Percentiles rank a stretch among this genome's conserved stretches.
Evolutionary conservation across 2,113 vertebrate genomes (phyloP).

Genomic region (Lepus timidus): DNA sequence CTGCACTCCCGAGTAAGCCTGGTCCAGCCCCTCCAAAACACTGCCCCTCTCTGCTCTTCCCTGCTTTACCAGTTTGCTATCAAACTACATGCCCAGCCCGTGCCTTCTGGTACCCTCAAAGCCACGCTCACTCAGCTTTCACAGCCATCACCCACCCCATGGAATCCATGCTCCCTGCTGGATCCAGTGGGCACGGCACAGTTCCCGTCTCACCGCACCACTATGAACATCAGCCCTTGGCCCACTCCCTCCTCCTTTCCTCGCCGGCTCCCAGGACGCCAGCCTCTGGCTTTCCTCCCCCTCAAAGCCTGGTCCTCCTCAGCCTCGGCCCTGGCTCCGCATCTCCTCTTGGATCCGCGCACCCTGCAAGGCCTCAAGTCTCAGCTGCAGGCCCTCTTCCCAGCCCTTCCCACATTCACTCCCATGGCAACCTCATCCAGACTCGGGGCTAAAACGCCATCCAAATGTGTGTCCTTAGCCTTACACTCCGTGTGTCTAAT

Average conservation of each 20-base stretch:
- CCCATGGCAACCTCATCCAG: neutral
- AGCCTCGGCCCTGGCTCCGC: neutral
- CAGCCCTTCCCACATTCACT: neutral
- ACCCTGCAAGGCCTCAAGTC: neutral
- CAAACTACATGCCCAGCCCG: neutral
- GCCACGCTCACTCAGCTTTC: neutral
- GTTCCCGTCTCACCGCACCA: neutral
- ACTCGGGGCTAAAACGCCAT: neutral
- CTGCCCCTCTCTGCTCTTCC: neutral
- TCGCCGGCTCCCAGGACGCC: neutral
- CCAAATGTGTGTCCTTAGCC: too few species aligned
- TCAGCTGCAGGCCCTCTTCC: neutral
- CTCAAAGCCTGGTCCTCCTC: neutral
- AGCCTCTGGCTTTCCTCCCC: neutral
- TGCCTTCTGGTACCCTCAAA: neutral
- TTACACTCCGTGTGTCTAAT: neutral
- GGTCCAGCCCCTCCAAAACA: neutral
- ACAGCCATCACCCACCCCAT: neutral
- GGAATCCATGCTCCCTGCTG: neutral
- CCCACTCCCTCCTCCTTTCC: neutral
- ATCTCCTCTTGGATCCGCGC: neutral
- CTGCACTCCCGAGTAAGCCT: neutral
- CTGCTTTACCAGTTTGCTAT: neutral
- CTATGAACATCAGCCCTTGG: neutral
- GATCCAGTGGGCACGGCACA: neutral